Conservation (phyloP, 2,113 vertebrate genomes). For the Coryphaenoides rupestris region DNA sequence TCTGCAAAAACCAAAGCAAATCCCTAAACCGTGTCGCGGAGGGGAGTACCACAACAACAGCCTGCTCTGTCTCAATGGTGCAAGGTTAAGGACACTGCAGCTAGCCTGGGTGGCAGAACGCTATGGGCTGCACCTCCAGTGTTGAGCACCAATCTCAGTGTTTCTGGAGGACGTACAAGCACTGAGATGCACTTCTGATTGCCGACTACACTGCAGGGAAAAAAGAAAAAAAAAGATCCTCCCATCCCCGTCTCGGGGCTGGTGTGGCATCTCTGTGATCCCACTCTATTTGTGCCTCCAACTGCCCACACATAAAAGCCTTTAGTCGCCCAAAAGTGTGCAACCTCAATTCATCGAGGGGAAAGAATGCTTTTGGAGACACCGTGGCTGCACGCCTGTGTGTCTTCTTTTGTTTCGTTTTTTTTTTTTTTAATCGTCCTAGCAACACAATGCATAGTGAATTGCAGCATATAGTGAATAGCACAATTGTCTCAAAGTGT, state of each 20-base stretch:
- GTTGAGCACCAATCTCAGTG: neutral
- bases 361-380: neutral
- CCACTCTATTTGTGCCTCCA: conserved; percentile 28
- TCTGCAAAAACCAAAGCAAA: too few relatives aligned
- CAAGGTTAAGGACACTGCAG: too few relatives aligned
- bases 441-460: too few relatives aligned
- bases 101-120: too few relatives aligned
- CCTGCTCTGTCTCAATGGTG: too few relatives aligned
- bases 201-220: neutral
- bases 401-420: neutral
- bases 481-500: too few relatives aligned
- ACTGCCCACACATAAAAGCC: conserved; percentile 26
- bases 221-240: neutral
- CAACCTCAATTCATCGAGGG: conserved; percentile 27
- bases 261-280: conserved; percentile 13
- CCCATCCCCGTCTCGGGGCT: neutral
- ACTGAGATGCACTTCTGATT: conserved; percentile 11
- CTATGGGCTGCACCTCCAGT: neutral
- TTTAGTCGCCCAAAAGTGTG: conserved; percentile 11
- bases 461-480: too few relatives aligned
- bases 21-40: too few relatives aligned
- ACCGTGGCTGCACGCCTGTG: too few relatives aligned
- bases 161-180: conserved; percentile 2
- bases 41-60: too few relatives aligned
- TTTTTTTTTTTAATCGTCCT: neutral